These are phyloP conservation scores for Aphodius granarius DNA, from an alignment of 2,888 invertebrate genomes.

Conservation along the genomic window DNA sequence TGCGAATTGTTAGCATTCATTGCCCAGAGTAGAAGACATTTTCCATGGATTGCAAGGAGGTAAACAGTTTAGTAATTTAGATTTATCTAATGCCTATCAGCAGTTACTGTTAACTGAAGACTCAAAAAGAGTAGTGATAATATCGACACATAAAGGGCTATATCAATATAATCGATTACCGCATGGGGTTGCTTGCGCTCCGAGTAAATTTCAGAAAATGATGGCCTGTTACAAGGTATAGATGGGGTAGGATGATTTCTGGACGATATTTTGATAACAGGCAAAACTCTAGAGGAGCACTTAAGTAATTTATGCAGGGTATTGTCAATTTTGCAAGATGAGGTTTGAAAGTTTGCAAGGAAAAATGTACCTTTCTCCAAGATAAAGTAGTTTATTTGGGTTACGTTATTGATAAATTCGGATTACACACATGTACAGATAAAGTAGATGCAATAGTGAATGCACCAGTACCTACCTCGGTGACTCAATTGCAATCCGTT, in stretches of 20 bases:
- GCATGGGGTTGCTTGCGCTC: neutral
- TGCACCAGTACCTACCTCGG: neutral
- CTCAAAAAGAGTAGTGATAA: slow-evolving; percentile 22
- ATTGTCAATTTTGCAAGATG: too few species aligned
- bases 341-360: slow-evolving; percentile 25
- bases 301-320: too few species aligned
- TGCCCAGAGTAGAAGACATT: neutral
- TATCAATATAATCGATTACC: neutral
- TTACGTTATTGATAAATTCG: too few species aligned
- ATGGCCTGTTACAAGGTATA: too few species aligned
- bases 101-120: slow-evolving; percentile 23
- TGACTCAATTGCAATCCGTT: neutral
- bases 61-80: neutral
- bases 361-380: slow-evolving; percentile 38
- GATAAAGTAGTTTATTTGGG: slow-evolving; percentile 29
- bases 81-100: slow-evolving; percentile 29
- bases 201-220: neutral
- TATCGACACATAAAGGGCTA: slow-evolving; percentile 2
- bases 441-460: too few species aligned
- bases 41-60: neutral
- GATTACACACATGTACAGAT: too few species aligned
- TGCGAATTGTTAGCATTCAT: neutral
- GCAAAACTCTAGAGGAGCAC: neutral
- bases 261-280: neutral
- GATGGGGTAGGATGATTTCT: too few species aligned